Evolutionary conservation across 1,140 invertebrate genomes (phyloP).

Genomic region (Brachystomella parvula): DNA sequence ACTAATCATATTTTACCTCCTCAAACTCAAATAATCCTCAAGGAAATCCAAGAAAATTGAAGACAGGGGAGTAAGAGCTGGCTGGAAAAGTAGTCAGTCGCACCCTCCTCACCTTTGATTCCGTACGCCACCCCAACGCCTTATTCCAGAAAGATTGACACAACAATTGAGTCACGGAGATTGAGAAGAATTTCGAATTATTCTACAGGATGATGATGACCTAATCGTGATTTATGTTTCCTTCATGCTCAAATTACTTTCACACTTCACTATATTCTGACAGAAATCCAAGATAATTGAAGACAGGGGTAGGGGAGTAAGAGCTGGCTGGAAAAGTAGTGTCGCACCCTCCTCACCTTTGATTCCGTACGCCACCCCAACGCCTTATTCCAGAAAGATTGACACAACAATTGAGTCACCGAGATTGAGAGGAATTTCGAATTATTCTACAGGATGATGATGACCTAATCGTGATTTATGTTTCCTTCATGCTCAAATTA

Average conservation of each 20-base stretch:
- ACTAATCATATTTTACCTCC: conserved; percentile 23
- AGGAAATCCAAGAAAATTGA: neutral
- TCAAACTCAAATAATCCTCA: neutral
- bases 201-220: neutral
- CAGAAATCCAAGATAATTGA: neutral
- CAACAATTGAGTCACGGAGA: neutral
- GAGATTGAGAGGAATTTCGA: too few relatives aligned
- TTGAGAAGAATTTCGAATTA: neutral
- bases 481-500: neutral
- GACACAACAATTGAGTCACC: neutral
- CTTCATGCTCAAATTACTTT: neutral
- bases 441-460: neutral
- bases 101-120: too few relatives aligned
- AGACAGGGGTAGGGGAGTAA: too few relatives aligned
- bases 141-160: neutral
- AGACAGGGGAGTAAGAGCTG: too few relatives aligned
- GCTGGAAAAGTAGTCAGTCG: too few relatives aligned
- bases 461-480: neutral
- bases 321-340: too few relatives aligned
- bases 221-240: neutral
- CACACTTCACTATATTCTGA: conserved; percentile 7
- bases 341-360: too few relatives aligned
- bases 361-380: too few relatives aligned
- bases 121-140: too few relatives aligned
- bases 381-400: neutral